Evolutionary conservation across 2,797 vertebrate genomes (phyloP), one percentile per base, ranked within the genome.

Genomic region (Scleropages formosus): DNA sequence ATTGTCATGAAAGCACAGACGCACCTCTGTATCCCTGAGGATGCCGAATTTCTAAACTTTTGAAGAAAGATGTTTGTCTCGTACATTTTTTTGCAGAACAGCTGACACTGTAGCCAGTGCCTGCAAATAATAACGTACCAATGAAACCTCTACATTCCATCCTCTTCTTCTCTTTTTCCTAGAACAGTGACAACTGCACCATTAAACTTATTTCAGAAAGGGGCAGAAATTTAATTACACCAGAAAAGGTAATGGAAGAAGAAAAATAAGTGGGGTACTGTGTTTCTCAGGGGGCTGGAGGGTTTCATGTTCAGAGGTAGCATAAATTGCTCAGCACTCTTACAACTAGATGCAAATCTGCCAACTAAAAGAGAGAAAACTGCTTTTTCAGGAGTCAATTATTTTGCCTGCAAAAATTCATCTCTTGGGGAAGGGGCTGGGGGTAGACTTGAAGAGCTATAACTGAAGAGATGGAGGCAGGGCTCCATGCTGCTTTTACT

Each of bases 321-420:
- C 60, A 59, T 39, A 51, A 27, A 53, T 15, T 65, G 27, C 20
- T 13, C 49, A 69, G 51, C 16, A 44, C 51, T 77, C 47, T 65
- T 75, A 71, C 72, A 80, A 80, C 76, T 65, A 81, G 81, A 82
- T 44, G 69, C 49, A 83, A 80, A 85, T 56, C 80, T 27, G 46
- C 20, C 75, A 64, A 74, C 69, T 82, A 77, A 2, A 39, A 31
- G 31, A 39, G 31, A 39, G 39, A 2, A 39, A 2, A 6, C 31
- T 39, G 31, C 6, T 2, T 39, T 6, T 6, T 6, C 39, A 31
- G 31, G 31, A 39, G 31, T 39, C 31, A 39, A 39, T 39, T 39
- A 39, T 31, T 39, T 31, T 39, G 2, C 6, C 39, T 39, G 31
- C 31, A 39, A 31, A 39, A 31, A 39, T 39, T 39, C 39, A 2